A percentile compares a stretch with the other conserved stretches of the same genome.
Conservation (phyloP, 2,797 vertebrate species). For the Pachyuromys duprasi region DNA sequence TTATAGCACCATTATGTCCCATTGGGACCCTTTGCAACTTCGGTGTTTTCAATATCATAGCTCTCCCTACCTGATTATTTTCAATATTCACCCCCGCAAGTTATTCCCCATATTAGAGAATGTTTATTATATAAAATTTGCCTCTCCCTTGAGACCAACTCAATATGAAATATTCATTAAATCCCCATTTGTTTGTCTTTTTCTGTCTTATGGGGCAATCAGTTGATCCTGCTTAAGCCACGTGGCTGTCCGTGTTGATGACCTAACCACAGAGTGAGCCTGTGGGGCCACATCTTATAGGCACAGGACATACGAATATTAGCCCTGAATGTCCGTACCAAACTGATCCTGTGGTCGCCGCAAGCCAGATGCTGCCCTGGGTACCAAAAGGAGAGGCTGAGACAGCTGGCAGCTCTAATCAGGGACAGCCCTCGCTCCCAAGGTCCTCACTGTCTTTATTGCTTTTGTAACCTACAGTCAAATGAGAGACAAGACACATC, state of each 20-base stretch:
- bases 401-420: constrained; percentile 35
- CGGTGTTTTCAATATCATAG: not conserved
- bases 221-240: not conserved
- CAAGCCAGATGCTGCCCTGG: constrained; percentile 47
- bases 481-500: not conserved
- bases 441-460: not conserved
- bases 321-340: not conserved
- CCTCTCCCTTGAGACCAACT: not conserved
- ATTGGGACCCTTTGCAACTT: not conserved
- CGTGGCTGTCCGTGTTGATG: fast-evolving
- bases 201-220: not conserved
- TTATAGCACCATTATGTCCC: fast-evolving
- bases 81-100: too few species aligned
- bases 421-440: constrained; percentile 28
- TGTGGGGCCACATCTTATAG: not conserved
- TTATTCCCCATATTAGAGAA: too few species aligned
- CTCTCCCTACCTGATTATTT: not conserved
- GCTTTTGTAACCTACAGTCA: constrained; percentile 56
- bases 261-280: not conserved
- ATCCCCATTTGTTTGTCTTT: not conserved
- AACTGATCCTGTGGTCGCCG: not conserved
- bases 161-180: not conserved
- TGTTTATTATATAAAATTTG: not conserved
- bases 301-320: not conserved
- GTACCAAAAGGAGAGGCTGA: constrained; percentile 27